These are phyloP conservation scores for Alcis repandata DNA, from an alignment of 2,888 invertebrate species.

Conservation along the genomic window DNA sequence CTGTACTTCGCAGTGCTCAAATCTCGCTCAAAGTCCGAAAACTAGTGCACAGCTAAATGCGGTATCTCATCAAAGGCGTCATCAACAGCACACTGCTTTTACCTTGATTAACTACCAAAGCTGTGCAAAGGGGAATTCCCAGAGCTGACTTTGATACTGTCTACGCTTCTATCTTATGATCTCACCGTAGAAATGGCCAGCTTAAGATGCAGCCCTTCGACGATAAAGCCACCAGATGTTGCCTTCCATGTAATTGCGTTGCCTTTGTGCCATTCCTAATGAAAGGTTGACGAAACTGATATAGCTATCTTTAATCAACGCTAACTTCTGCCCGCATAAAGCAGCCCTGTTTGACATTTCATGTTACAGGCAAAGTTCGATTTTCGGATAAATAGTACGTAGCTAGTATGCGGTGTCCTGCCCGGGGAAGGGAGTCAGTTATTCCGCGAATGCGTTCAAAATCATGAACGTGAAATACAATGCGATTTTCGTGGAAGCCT, in stretches of 20 bases:
- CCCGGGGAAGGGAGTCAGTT: not conserved
- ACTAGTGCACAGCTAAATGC: not conserved
- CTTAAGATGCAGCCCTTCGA: conserved; percentile 80
- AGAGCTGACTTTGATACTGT: conserved; percentile 12
- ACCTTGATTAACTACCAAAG: conserved; percentile 14
- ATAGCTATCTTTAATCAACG: conserved; percentile 85
- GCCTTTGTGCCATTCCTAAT: conserved; percentile 81
- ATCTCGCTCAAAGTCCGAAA: no score
- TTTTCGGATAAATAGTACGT: conserved; percentile 41
- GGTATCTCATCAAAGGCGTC: not conserved
- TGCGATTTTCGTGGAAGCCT: conserved; percentile 10
- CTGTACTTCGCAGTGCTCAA: not conserved
- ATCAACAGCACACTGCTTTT: conserved; percentile 1
- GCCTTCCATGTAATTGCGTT: conserved; percentile 77
- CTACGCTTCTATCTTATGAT: conserved; percentile 32
- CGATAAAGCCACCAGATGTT: conserved; percentile 83
- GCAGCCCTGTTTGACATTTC: conserved; percentile 71
- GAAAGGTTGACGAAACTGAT: conserved; percentile 84
- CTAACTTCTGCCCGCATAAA: conserved; percentile 75
- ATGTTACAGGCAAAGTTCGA: conserved; percentile 57
- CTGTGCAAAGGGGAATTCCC: not conserved
- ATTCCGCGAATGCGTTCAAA: conserved; percentile 12
- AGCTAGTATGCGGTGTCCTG: not conserved
- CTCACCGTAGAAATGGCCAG: conserved; percentile 52
- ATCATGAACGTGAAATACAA: not conserved